A percentile compares a stretch with the other conserved stretches of the same genome.
Evolutionary conservation across 2,797 vertebrate species (phyloP).

Genomic region (Xerus rutilus): DNA sequence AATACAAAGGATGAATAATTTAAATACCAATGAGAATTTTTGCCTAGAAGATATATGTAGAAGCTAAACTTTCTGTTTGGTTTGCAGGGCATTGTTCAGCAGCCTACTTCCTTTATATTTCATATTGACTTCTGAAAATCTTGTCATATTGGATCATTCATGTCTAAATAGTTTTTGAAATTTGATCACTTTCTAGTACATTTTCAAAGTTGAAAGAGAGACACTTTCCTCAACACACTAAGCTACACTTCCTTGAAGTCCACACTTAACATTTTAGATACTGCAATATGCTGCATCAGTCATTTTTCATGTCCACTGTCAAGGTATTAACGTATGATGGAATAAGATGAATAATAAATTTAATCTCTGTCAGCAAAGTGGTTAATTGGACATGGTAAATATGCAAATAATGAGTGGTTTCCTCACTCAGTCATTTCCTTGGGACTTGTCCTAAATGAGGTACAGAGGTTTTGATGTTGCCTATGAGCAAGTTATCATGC

Average conservation of each 20-base stretch:
- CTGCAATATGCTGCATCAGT: slow-evolving; percentile 85
- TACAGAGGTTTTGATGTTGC: slow-evolving; percentile 84
- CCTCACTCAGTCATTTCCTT: slow-evolving; percentile 89
- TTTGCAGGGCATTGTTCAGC: background rate
- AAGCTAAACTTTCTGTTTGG: slow-evolving; percentile 28
- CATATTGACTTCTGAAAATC: slow-evolving; percentile 4
- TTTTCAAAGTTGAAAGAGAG: slow-evolving; percentile 50
- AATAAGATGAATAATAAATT: slow-evolving; percentile 88
- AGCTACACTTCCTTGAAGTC: slow-evolving; percentile 80
- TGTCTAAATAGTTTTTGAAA: slow-evolving; percentile 50
- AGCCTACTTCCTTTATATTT: slow-evolving; percentile 12
- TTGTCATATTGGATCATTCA: slow-evolving; percentile 41
- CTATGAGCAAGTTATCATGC: slow-evolving; percentile 72
- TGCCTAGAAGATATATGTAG: background rate
- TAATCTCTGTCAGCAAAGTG: slow-evolving; percentile 87
- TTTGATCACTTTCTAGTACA: slow-evolving; percentile 58
- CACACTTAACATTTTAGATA: slow-evolving; percentile 85
- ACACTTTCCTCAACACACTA: slow-evolving; percentile 59
- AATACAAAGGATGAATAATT: background rate
- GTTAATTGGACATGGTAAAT: slow-evolving; percentile 90
- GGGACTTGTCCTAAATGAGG: slow-evolving; percentile 87
- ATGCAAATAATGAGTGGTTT: slow-evolving; percentile 88
- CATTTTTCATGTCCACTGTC: slow-evolving; percentile 86
- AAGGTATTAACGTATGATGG: slow-evolving; percentile 86
- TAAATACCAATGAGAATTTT: slow-evolving; percentile 26